Conservation (phyloP, 2,113 vertebrate species). For the Macheiramphus alcinus region DNA sequence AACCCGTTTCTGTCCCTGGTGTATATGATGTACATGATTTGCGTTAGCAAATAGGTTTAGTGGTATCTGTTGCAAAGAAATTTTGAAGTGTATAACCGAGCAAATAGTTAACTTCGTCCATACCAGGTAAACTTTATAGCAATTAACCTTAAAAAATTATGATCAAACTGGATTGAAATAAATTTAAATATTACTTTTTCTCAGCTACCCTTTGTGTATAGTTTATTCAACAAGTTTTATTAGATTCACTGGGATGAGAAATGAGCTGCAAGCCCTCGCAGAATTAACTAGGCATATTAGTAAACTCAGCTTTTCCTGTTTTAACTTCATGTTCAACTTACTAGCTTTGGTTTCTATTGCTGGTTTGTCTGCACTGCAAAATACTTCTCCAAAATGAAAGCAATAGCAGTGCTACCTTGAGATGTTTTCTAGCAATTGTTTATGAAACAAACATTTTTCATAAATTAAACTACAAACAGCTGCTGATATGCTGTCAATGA, state of each 20-base stretch:
- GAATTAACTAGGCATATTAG: constrained; percentile 44
- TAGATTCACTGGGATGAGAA: background rate
- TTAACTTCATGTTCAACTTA: background rate
- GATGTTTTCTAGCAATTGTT: background rate
- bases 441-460: background rate
- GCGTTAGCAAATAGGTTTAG: background rate
- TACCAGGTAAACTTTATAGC: background rate
- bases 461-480: background rate
- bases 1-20: background rate
- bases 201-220: background rate
- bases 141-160: background rate
- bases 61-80: background rate
- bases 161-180: background rate
- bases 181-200: constrained; percentile 19
- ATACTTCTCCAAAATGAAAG: background rate
- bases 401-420: background rate
- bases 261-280: background rate
- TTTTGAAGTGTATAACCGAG: background rate
- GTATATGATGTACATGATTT: background rate
- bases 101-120: background rate
- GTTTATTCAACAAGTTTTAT: constrained; percentile 14
- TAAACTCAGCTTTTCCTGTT: constrained; percentile 5
- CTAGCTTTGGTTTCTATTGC: background rate
- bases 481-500: background rate
- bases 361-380: background rate